Conservation (phyloP, 2,888 invertebrate species). For the Hedychridium roseum region DNA sequence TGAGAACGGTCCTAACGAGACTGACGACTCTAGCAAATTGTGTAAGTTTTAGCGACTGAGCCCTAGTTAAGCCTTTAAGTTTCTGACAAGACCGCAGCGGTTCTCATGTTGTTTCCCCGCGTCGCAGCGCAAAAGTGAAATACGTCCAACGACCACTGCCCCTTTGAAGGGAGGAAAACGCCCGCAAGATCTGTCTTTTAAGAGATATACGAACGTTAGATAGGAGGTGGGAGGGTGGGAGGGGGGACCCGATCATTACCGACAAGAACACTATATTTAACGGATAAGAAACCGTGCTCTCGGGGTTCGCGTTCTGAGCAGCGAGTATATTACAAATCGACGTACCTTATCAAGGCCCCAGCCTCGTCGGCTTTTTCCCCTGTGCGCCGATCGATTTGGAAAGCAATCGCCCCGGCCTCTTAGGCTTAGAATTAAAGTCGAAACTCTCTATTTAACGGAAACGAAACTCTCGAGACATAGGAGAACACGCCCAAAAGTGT, state of each 20-base stretch:
- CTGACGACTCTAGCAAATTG: conserved; percentile 16
- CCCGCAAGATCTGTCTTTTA: too few species aligned
- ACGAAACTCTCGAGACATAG: conserved; percentile 41
- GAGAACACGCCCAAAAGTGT: too few species aligned
- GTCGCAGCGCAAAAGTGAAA: too few species aligned
- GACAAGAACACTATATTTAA: too few species aligned
- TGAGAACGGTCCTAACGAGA: conserved; percentile 26
- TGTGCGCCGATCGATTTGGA: conserved; percentile 41
- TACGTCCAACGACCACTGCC: conserved; percentile 41
- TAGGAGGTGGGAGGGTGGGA: too few species aligned
- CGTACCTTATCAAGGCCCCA: conserved; percentile 10
- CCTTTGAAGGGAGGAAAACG: conserved; percentile 17
- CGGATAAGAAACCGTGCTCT: too few species aligned
- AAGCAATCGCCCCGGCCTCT: conserved; percentile 50
- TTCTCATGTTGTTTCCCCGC: conserved; percentile 16
- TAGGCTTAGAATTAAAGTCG: conserved; percentile 42
- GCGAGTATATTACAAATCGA: conserved; percentile 5
- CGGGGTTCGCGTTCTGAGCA: too few species aligned
- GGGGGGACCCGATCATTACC: too few species aligned
- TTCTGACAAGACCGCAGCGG: too few species aligned
- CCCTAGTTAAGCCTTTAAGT: conserved; percentile 11
- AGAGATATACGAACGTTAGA: too few species aligned
- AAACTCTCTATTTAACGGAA: conserved; percentile 13
- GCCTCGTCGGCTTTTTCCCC: conserved; percentile 24
- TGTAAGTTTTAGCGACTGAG: conserved; percentile 6